Evolutionary conservation across 2,888 invertebrate genomes (phyloP), one percentile per base, ranked within the genome.

Genomic region (Cephus runcator): DNA sequence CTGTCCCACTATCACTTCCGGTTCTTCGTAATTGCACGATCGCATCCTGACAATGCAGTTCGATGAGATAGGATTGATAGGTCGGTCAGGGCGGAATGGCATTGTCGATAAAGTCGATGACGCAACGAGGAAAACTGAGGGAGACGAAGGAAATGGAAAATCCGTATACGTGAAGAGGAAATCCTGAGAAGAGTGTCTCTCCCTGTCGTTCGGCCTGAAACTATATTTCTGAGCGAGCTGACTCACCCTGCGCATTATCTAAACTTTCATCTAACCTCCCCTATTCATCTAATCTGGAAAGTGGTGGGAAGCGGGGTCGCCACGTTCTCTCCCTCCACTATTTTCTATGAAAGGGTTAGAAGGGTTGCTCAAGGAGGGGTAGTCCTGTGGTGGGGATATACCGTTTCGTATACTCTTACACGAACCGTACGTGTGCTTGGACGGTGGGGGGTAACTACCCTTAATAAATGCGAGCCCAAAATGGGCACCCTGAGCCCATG

Each of bases 201-300:
- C 40, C 40, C 40, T 40, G 40, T 40, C 40, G 40, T 15, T 40
- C 15, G 2, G 40, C 15, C 23, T 34, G 34, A 71, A 69, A 77
- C 33, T 76, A 76, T 78, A 77, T 81, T 80, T 79, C 81, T 80
- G 75, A 74, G 77, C 75, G 80, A 83, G 87, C 78, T 88, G 87
- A 86, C 84, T 88, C 88, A 87, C 87, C 87, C 88, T 87, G 87
- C 73, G 82, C 87, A 89, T 91, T 88, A 91, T 91, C 91, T 91
- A 90, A 90, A 90, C 87, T 90, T 90, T 91, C 90, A 91, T 91
- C 91, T 91, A 90, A 86, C 89, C 87, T 89, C 89, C 90, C 91
- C 90, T 89, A 84, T 88, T 87, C 85, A 88, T 91, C 91, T 91
- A 91, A 91, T 90, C 89, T 87, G 0, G 31, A 12, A 33, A 30